Conservation (phyloP, 2,888 invertebrate genomes). For the Mongoloraphidia duomilia region DNA sequence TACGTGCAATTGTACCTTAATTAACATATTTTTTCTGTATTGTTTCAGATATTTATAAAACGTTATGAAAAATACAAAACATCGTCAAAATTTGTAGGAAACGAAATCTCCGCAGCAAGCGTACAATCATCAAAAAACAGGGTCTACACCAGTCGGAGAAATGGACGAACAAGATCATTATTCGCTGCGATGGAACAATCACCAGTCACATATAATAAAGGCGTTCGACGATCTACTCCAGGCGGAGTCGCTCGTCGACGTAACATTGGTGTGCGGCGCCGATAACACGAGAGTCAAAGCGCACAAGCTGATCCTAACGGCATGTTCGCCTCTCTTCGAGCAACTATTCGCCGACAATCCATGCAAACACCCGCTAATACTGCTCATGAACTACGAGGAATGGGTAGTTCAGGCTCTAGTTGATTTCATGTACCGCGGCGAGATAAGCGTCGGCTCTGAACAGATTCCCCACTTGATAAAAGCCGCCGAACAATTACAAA, state of each 20-base stretch:
- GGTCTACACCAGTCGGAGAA: no score
- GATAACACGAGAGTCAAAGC: slow-evolving; percentile 74
- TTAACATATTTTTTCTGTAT: neutral
- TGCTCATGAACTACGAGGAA: slow-evolving; percentile 76
- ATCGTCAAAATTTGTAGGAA: no score
- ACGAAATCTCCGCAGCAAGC: no score
- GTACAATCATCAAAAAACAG: no score
- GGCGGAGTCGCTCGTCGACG: slow-evolving; percentile 76
- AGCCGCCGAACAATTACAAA: slow-evolving; percentile 76
- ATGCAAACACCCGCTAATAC: slow-evolving; percentile 86
- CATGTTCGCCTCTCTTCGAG: slow-evolving; percentile 79
- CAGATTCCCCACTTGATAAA: slow-evolving; percentile 70
- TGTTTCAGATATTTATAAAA: neutral
- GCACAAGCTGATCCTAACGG: slow-evolving; percentile 83
- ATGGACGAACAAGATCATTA: slow-evolving; percentile 55
- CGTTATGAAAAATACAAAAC: no score
- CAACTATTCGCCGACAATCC: slow-evolving; percentile 81
- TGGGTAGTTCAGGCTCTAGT: slow-evolving; percentile 83
- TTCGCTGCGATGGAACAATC: slow-evolving; percentile 88
- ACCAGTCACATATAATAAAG: slow-evolving; percentile 73
- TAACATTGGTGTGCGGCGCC: slow-evolving; percentile 79
- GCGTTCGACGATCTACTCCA: slow-evolving; percentile 81
- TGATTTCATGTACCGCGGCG: slow-evolving; percentile 89
- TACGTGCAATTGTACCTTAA: neutral
- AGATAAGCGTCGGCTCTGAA: slow-evolving; percentile 77